Evolutionary conservation across 2,888 invertebrate species (phyloP).

Genomic region (Ochropacha duplaris): DNA sequence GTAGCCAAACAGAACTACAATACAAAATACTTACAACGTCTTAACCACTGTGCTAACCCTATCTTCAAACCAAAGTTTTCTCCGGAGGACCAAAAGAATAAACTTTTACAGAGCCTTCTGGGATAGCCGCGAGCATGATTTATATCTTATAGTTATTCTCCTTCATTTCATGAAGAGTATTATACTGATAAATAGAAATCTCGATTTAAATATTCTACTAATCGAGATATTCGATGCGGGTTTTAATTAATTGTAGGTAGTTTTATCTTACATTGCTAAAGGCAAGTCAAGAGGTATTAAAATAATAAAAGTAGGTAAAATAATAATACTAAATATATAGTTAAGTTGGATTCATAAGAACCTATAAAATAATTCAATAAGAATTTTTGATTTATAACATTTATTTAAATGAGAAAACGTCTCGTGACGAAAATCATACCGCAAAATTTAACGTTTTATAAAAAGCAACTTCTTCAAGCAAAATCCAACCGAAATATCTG

Average conservation of each 20-base stretch:
- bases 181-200: constrained; percentile 20
- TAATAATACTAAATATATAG: no score
- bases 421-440: neutral
- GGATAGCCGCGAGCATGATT: constrained; percentile 26
- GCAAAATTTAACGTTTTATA: neutral
- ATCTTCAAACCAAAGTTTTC: no score
- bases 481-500: neutral
- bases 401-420: neutral
- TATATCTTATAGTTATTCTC: constrained; percentile 6
- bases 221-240: neutral
- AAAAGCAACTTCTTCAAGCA: neutral
- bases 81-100: constrained; percentile 10
- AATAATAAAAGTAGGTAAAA: no score
- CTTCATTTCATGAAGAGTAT: constrained; percentile 13
- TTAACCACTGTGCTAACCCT: no score
- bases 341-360: no score
- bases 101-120: constrained; percentile 31
- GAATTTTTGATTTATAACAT: no score
- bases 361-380: neutral
- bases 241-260: neutral
- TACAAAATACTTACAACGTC: no score
- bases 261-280: neutral
- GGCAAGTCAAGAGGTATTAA: no score
- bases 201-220: neutral
- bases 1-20: no score